Conservation (phyloP, 2,888 invertebrate genomes). For the Apamea monoglypha region DNA sequence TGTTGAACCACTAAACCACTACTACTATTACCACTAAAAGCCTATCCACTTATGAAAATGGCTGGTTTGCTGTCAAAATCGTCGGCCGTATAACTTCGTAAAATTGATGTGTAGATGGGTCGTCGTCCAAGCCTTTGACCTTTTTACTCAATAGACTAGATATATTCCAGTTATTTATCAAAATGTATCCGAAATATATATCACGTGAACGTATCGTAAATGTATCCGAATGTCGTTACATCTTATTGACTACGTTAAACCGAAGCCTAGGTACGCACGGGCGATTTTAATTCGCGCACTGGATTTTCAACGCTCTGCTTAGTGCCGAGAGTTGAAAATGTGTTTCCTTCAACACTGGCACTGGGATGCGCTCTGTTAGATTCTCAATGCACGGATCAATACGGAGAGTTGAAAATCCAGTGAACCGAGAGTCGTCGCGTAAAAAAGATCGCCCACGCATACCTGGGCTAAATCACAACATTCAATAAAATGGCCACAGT, state of each 20-base stretch:
- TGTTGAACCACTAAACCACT: background rate
- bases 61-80: background rate
- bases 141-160: background rate
- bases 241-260: background rate
- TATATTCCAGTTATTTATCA: background rate
- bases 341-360: background rate
- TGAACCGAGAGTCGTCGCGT: background rate
- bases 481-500: conserved; percentile 3
- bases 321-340: background rate
- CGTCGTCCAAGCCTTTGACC: background rate
- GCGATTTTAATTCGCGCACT: background rate
- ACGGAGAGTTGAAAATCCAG: background rate
- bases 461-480: background rate
- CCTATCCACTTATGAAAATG: background rate
- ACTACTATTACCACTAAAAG: background rate
- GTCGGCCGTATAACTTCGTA: background rate
- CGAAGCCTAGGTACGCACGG: background rate
- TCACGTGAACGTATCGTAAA: background rate
- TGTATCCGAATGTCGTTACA: background rate
- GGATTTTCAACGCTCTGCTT: background rate
- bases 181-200: background rate
- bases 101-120: background rate
- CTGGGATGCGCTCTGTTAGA: background rate
- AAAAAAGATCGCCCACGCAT: background rate
- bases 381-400: background rate